Conservation (phyloP, 2,113 vertebrate species). For the Anoplopoma fimbria region DNA sequence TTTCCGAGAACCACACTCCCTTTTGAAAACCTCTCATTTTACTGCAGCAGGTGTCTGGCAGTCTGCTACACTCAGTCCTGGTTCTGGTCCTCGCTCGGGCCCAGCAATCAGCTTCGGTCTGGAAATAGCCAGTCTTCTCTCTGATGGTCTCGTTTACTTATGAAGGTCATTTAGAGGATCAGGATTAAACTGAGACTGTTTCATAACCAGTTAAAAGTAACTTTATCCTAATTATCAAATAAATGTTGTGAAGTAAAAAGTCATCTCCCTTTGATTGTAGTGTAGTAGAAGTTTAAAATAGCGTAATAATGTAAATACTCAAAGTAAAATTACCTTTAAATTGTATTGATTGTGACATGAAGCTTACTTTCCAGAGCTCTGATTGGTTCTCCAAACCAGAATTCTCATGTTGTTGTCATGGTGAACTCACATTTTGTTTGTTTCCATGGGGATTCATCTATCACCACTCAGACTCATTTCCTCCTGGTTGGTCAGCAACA, state of each 20-base stretch:
- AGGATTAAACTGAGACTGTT: too few species aligned
- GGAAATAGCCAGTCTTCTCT: too few species aligned
- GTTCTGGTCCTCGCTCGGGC: too few species aligned
- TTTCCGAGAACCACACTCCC: too few species aligned
- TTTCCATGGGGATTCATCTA: constrained; percentile 53
- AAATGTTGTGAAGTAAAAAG: not conserved
- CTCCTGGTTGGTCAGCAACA: constrained; percentile 51
- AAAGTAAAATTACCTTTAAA: not conserved
- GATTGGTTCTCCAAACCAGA: not conserved
- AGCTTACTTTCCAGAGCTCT: constrained; percentile 2
- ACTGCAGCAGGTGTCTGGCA: too few species aligned
- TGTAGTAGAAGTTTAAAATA: not conserved
- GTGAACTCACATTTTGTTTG: constrained; percentile 47
- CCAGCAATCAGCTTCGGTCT: too few species aligned
- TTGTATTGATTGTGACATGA: not conserved
- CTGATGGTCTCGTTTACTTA: too few species aligned
- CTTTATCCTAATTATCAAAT: not conserved
- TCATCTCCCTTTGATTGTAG: not conserved
- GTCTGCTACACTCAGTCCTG: too few species aligned
- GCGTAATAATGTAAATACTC: not conserved
- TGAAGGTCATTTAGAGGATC: too few species aligned
- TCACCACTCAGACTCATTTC: constrained; percentile 48
- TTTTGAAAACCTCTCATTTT: too few species aligned
- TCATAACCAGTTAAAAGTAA: too few species aligned
- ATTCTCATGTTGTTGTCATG: constrained; percentile 36